Evolutionary conservation across 2,888 invertebrate species (phyloP), one percentile per base, ranked within the genome.

Genomic region (Syrphus vitripennis): DNA sequence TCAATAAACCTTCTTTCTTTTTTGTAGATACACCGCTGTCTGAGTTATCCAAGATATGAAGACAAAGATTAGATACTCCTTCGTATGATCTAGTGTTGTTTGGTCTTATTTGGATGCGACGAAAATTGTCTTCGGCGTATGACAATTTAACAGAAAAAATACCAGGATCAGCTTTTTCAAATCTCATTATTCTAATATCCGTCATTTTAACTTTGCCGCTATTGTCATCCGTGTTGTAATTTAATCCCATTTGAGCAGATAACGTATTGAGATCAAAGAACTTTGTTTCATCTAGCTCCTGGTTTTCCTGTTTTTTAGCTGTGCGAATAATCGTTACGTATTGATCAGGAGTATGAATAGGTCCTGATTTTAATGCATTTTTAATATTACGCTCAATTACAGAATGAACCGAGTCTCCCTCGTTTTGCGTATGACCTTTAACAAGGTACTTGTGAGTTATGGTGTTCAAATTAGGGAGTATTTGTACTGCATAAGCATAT

Each of bases 401-500:
- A 12, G 59, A 48, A n/a, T 59, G 71, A 45, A 42, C 71, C 4
- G 48, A 59, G 14, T 72, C 59, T n/a, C 71, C 48, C 59, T 72
- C 59, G 40, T 72, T 72, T 72, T 59, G 59, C 2, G 71, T 48
- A 72, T 59, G 48, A 6, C 71, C 59, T 59, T 48, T 55, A 26
- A 70, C 37, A 3, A 57, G 40, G 24, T 55, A 70, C 16, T 31
- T 57, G 19, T 70, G 55, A 16, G 40, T 70, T 24, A 70, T 57
- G 16, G 19, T 55, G 26, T 55, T 70, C 45, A 48, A 83, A 88
- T 87, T 67, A 77, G 87, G 57, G 14, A 59, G 29, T 31, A n/a
- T 34, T 45, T 71, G 31, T 6, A 71, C 29, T 12, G 70, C 55
- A 59, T 71, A 59, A 59, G 57, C 31, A 19, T 70, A 70, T 26